phyloP scores from a whole-genome alignment of 1,140 invertebrate genomes.

The Drosophila parvula region DNA sequence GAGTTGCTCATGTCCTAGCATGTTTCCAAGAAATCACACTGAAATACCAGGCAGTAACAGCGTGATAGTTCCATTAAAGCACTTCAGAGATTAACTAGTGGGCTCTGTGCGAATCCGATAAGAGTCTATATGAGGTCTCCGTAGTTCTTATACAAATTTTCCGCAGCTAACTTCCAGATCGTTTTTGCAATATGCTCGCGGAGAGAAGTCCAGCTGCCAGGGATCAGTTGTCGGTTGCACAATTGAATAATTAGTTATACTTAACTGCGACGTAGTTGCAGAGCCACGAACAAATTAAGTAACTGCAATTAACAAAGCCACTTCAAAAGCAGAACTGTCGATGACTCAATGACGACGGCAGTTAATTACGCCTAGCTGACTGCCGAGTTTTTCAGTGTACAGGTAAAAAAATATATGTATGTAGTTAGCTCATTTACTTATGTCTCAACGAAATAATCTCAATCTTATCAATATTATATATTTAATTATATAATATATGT shows the following conservation, averaged over 20 bases:
- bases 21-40: slow-evolving; percentile 14
- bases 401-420: background rate
- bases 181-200: slow-evolving; percentile 10
- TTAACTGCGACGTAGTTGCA: slow-evolving; percentile 37
- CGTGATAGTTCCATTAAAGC: slow-evolving; percentile 27
- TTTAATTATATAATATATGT: background rate
- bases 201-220: slow-evolving; percentile 13
- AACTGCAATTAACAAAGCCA: slow-evolving; percentile 56
- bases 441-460: background rate
- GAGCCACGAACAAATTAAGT: slow-evolving; percentile 41
- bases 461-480: background rate
- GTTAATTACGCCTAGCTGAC: slow-evolving; percentile 26
- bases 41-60: slow-evolving; percentile 18
- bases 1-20: slow-evolving; percentile 17
- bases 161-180: slow-evolving; percentile 1
- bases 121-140: slow-evolving; percentile 7
- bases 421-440: background rate
- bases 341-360: slow-evolving; percentile 37
- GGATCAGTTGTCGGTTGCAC: slow-evolving; percentile 53
- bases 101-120: slow-evolving; percentile 5
- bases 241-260: slow-evolving; percentile 61
- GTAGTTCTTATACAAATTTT: slow-evolving; percentile 2
- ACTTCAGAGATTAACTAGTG: slow-evolving; percentile 34
- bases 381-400: background rate
- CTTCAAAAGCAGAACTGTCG: slow-evolving; percentile 21